Base-by-base conservation (phyloP, 1,140 invertebrate genomes). In the Capitella teleta region DNA sequence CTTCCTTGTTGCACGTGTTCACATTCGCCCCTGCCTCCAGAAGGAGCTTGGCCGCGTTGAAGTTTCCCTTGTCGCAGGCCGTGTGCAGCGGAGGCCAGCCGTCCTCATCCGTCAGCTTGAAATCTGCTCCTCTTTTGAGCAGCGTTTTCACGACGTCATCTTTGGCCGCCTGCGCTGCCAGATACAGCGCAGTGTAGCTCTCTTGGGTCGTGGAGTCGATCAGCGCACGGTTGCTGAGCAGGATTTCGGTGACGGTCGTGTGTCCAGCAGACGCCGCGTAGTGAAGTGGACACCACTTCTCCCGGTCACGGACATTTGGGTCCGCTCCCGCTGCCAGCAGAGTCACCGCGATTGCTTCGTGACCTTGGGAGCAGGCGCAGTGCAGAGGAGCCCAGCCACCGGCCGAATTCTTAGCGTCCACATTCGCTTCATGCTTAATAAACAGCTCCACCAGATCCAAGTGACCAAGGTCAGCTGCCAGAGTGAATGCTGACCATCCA, bases 361-460 rank as follows among this genome's bases (percentile, higher is more conserved):
- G 36, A 19, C 53, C 56, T 14, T 57, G 44, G 18, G 40, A 34
- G 26, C 50, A 55, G 10, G 54, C 54, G 43, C 28, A 49, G 36
- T 53, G 54, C 19, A 55, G 44, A 3, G 54, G 38, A 28, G 51
- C 47, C 36, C 36, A 40, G 10, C 43, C 41, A 14, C 50, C 44
- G 16, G 26, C 28, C 37, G 25, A 34, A 4, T 36, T 47, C 14
- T 52, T 46, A 10, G 25, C 43, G 10, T 19, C 18, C 6, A 34
- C 42, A 14, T 47, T 38, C 25, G 21, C 28, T 10, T 43, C 38
- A n/a, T 42, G 26, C 21, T n/a, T n/a, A n/a, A n/a, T n/a, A n/a
- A 53, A 21, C 25, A 43, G 25, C 40, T 25, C 16, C 16, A 53
- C 47, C 14, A 53, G 8, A 10, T 53, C 52, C 3, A 28, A 16